Percentiles rank a stretch among this genome's conserved stretches.
These are phyloP conservation scores for Hemiscyllium ocellatum DNA, from an alignment of 2,113 vertebrate genomes.

Conservation along the genomic window DNA sequence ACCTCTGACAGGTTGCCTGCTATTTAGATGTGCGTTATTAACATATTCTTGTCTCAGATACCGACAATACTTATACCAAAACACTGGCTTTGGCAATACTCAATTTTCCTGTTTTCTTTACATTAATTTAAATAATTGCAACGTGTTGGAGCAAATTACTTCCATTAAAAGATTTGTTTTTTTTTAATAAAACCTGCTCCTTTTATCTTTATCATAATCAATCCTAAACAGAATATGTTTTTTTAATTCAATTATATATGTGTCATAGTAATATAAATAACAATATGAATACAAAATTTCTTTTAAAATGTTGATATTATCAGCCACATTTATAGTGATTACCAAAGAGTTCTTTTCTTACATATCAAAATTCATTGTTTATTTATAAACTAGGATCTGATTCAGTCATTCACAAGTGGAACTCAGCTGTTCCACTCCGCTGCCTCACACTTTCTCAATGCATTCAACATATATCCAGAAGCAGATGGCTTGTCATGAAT, in stretches of 20 bases:
- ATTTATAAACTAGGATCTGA: constrained; percentile 26
- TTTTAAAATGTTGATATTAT: neutral
- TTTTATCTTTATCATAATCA: neutral
- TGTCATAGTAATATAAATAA: neutral
- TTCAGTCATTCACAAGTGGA: constrained; percentile 29
- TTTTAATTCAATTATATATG: neutral
- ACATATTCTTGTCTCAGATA: neutral
- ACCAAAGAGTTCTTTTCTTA: neutral
- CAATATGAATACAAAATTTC: neutral
- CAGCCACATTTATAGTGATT: neutral
- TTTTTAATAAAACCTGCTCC: neutral
- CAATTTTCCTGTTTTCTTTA: neutral
- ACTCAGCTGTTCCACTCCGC: constrained; percentile 37
- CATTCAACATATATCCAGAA: constrained; percentile 30
- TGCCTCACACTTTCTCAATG: constrained; percentile 39
- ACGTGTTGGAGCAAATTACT: neutral
- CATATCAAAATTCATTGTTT: constrained; percentile 24
- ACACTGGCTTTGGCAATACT: neutral
- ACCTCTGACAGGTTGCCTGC: neutral
- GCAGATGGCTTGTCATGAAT: constrained; percentile 38
- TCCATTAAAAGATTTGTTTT: neutral
- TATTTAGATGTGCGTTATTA: neutral
- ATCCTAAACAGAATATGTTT: neutral
- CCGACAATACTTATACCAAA: neutral
- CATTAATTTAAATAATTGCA: neutral